These are phyloP conservation scores for Graphium colonna DNA, from an alignment of 2,888 invertebrate species.

Conservation along the genomic window DNA sequence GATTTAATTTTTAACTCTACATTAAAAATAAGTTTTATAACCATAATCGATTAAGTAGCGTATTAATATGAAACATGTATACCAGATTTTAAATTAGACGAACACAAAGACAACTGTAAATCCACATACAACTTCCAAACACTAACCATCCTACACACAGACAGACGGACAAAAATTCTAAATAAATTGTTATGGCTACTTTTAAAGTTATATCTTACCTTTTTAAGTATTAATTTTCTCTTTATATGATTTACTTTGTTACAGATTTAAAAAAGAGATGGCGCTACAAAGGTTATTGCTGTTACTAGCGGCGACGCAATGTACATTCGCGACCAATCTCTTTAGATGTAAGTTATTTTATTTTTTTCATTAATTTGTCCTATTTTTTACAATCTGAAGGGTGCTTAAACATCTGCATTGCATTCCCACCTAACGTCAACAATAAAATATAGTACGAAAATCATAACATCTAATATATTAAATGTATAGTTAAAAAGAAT, in stretches of 20 bases:
- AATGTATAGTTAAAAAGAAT: too few species aligned
- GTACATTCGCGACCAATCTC: constrained; percentile 37
- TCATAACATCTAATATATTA: too few species aligned
- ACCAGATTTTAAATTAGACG: background rate
- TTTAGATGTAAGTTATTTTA: constrained; percentile 49
- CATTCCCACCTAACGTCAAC: too few species aligned
- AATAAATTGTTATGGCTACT: background rate
- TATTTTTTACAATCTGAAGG: too few species aligned
- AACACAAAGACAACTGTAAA: background rate
- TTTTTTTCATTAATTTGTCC: too few species aligned
- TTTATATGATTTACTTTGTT: constrained; percentile 36
- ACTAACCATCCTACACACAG: too few species aligned
- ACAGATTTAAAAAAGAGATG: constrained; percentile 50
- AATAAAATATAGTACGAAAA: too few species aligned
- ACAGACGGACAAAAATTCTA: too few species aligned
- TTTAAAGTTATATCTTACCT: background rate
- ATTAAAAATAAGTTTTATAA: too few species aligned
- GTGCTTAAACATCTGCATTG: too few species aligned
- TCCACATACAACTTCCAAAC: background rate
- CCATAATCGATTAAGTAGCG: background rate
- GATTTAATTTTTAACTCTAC: too few species aligned
- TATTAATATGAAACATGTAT: too few species aligned
- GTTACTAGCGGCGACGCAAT: constrained; percentile 43
- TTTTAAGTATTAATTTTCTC: background rate
- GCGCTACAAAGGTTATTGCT: constrained; percentile 47